Conservation (phyloP, 2,797 vertebrate species). For the Simalia tracyae region DNA sequence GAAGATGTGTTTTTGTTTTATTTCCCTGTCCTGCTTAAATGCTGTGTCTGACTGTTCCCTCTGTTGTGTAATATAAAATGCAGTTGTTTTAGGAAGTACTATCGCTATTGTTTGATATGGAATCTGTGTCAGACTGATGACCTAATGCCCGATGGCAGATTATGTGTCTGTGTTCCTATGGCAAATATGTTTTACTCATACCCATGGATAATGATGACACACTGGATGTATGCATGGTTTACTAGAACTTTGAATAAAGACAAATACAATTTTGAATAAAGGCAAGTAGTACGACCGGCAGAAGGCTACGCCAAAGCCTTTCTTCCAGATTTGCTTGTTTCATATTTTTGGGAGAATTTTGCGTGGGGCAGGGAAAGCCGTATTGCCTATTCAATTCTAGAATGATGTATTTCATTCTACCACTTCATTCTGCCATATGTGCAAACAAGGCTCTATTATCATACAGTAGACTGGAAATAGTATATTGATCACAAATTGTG, state of each 20-base stretch:
- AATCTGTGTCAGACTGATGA: slow-evolving; percentile 64
- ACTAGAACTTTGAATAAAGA: background rate
- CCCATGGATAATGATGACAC: background rate
- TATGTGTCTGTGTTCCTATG: slow-evolving; percentile 17
- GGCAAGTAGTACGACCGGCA: background rate
- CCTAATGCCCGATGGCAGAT: slow-evolving; percentile 42
- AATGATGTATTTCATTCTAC: background rate
- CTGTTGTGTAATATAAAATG: slow-evolving; percentile 63
- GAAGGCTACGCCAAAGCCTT: background rate
- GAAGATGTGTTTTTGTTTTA: background rate
- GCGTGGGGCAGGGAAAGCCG: background rate
- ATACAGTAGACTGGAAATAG: slow-evolving; percentile 35
- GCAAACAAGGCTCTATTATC: background rate
- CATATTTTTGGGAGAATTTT: background rate
- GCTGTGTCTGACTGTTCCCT: slow-evolving; percentile 43
- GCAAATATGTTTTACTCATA: slow-evolving; percentile 37
- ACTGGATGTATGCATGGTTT: background rate
- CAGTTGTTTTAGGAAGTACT: slow-evolving; percentile 51
- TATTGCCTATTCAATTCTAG: background rate
- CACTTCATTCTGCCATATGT: background rate
- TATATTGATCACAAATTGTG: slow-evolving; percentile 33
- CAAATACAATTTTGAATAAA: background rate
- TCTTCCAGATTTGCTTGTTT: background rate
- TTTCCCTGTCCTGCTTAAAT: slow-evolving; percentile 24
- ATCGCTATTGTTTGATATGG: slow-evolving; percentile 46